These are phyloP conservation scores for Atopsyche davidsoni DNA, from an alignment of 1,140 invertebrate genomes.

Conservation along the genomic window DNA sequence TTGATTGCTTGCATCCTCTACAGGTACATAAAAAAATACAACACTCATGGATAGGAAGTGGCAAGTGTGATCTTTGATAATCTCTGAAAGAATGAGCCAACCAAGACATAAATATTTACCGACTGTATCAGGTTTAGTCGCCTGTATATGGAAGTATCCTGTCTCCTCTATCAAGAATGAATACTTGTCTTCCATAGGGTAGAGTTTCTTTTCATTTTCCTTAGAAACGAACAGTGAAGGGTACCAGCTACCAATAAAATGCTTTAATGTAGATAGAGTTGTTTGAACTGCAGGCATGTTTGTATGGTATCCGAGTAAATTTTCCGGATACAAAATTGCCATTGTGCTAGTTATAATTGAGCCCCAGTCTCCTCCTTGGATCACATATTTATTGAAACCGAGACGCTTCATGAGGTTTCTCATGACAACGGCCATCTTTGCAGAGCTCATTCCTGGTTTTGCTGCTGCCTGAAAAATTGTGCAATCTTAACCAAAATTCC, in stretches of 20 bases:
- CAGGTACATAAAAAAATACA: too few species aligned
- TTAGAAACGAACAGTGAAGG: slow-evolving; percentile 51
- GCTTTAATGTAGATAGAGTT: slow-evolving; percentile 20
- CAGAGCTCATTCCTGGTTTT: slow-evolving; percentile 54
- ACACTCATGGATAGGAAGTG: too few species aligned
- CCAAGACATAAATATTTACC: too few species aligned
- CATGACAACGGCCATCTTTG: slow-evolving; percentile 67
- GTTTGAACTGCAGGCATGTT: slow-evolving; percentile 30
- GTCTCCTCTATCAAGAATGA: slow-evolving; percentile 55
- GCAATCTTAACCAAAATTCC: too few species aligned
- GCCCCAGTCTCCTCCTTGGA: slow-evolving; percentile 84
- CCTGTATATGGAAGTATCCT: slow-evolving; percentile 80
- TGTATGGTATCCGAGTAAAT: slow-evolving; percentile 47
- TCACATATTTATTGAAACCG: slow-evolving; percentile 66
- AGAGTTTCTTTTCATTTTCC: slow-evolving; percentile 53
- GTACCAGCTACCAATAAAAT: slow-evolving; percentile 33
- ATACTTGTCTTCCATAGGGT: slow-evolving; percentile 51
- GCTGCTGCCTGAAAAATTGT: slow-evolving; percentile 44
- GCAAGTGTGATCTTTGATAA: too few species aligned
- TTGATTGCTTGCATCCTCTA: too few species aligned
- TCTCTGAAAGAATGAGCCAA: too few species aligned
- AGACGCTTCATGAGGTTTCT: slow-evolving; percentile 78
- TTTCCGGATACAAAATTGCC: slow-evolving; percentile 64
- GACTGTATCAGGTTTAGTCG: slow-evolving; percentile 86
- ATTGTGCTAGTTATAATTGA: slow-evolving; percentile 55